These are phyloP conservation scores for Scelioninae gen. 2 DNA, from an alignment of 2,888 invertebrate species.

Conservation along the genomic window DNA sequence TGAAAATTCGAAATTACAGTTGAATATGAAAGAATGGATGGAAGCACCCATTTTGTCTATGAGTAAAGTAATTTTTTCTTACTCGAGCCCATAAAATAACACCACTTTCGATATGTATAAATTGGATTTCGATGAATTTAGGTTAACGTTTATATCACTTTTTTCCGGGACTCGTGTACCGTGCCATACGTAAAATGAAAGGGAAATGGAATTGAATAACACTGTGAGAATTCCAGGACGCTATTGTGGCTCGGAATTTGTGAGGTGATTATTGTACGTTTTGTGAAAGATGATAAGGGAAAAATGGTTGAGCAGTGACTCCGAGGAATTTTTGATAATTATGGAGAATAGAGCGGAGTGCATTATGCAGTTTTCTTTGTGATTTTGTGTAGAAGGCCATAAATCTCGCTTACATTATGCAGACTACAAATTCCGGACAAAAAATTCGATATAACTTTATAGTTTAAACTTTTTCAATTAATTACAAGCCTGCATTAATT, in stretches of 20 bases:
- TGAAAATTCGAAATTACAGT: too few species aligned
- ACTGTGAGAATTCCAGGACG: slow-evolving; percentile 38
- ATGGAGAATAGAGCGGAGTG: slow-evolving; percentile 8
- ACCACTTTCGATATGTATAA: slow-evolving; percentile 10
- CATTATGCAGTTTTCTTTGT: slow-evolving; percentile 24
- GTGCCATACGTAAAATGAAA: slow-evolving; percentile 29
- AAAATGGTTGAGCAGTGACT: slow-evolving; percentile 29
- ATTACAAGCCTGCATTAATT: neutral
- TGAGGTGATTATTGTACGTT: slow-evolving; percentile 43
- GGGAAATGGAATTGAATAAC: slow-evolving; percentile 44
- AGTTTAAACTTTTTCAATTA: too few species aligned
- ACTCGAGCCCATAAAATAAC: slow-evolving; percentile 5
- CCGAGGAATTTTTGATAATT: slow-evolving; percentile 30
- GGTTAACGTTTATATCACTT: slow-evolving; percentile 39
- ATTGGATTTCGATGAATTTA: slow-evolving; percentile 23
- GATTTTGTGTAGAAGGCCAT: too few species aligned
- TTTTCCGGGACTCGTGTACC: slow-evolving; percentile 8
- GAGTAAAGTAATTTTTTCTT: neutral
- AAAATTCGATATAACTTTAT: too few species aligned
- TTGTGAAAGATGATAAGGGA: slow-evolving; percentile 39
- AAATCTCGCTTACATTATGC: too few species aligned
- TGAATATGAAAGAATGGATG: too few species aligned
- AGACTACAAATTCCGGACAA: too few species aligned
- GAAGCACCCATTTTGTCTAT: too few species aligned
- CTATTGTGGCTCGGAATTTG: slow-evolving; percentile 41